phyloP scores from a whole-genome alignment of 2,888 invertebrate genomes.

The Tillus elongatus region DNA sequence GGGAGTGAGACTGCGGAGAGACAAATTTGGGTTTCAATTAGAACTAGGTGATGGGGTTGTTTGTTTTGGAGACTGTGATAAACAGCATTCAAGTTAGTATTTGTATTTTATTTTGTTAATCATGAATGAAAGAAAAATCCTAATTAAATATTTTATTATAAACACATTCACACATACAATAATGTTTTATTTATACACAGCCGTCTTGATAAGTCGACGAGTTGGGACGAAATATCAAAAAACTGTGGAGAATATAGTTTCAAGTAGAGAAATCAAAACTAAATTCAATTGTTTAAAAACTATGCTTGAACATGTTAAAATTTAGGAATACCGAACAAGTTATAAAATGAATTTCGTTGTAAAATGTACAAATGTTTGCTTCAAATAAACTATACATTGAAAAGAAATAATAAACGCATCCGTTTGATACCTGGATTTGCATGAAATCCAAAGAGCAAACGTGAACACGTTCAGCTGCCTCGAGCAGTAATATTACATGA shows the following conservation, averaged over 20 bases:
- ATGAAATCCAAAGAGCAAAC: conserved; percentile 19
- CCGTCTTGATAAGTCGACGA: conserved; percentile 38
- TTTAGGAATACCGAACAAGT: conserved; percentile 29
- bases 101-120: no score
- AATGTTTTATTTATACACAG: conserved; percentile 35
- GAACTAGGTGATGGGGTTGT: no score
- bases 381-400: conserved; percentile 6
- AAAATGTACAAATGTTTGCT: conserved; percentile 23
- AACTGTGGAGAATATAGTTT: conserved; percentile 30
- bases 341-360: conserved; percentile 34
- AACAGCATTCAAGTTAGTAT: no score
- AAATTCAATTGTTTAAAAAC: conserved; percentile 22
- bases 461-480: conserved; percentile 27
- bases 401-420: conserved; percentile 9
- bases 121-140: no score
- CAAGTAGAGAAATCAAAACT: conserved; percentile 29
- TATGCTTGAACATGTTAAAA: conserved; percentile 28
- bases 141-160: conserved; percentile 37
- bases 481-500: conserved; percentile 30
- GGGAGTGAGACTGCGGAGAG: no score
- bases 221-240: conserved; percentile 37
- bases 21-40: no score
- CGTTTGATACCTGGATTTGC: conserved; percentile 7
- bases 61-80: no score
- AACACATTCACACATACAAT: conserved; percentile 44